Evolutionary conservation across 2,888 invertebrate species (phyloP).

Genomic region (Molorchus minor): DNA sequence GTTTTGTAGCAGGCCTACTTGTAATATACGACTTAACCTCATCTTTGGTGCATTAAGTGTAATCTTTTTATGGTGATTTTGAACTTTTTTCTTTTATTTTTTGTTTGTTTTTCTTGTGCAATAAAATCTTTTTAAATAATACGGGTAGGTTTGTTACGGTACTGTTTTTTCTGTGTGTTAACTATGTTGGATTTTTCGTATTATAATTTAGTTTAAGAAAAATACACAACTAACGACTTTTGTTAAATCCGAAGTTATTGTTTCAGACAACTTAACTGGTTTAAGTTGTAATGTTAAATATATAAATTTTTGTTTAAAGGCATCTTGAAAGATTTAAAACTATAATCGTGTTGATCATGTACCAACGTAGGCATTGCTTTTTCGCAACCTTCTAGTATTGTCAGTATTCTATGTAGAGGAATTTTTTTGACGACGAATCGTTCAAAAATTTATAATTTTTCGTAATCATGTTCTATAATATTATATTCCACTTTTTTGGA

Average conservation of each 20-base stretch:
- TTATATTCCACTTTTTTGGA: slow-evolving; percentile 10
- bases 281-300: slow-evolving; percentile 19
- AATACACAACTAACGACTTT: slow-evolving; percentile 10
- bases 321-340: slow-evolving; percentile 3
- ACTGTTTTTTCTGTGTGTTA: slow-evolving; percentile 18
- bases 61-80: background rate
- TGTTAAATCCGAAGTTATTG: slow-evolving; percentile 21
- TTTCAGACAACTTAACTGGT: slow-evolving; percentile 22
- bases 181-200: slow-evolving; percentile 26
- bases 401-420: slow-evolving; percentile 34
- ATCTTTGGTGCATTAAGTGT: background rate
- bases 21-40: slow-evolving; percentile 1
- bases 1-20: slow-evolving; percentile 8
- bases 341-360: slow-evolving; percentile 21
- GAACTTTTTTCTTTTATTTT: background rate
- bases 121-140: background rate
- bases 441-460: slow-evolving; percentile 16
- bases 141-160: too few relatives aligned
- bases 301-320: slow-evolving; percentile 1
- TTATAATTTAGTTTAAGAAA: slow-evolving; percentile 30
- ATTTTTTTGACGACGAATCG: slow-evolving; percentile 25
- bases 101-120: slow-evolving; percentile 1
- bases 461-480: background rate
- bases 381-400: slow-evolving; percentile 29
- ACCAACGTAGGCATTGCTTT: slow-evolving; percentile 31